Evolutionary conservation across 1,140 invertebrate genomes (phyloP), one percentile per base, ranked within the genome.

Genomic region (Sycobia sp.): DNA sequence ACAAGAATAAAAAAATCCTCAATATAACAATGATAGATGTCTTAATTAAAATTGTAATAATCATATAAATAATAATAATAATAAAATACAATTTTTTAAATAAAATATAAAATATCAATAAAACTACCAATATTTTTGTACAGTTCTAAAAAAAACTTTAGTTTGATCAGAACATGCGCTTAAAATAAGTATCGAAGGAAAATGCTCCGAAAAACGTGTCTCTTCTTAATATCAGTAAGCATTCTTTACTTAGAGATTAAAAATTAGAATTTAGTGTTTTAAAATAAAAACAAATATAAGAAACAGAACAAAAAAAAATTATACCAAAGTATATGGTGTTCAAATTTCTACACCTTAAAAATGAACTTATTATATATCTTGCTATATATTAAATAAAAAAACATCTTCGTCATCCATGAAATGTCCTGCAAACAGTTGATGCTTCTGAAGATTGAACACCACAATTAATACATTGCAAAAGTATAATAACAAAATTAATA

Each of bases 391-490:
- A n/a, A n/a, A 2, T 23, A 20, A 44, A 44, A 47, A 14, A n/a
- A 11, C 18, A 51, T 1, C 18, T 36, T 9, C 16, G 22, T 22
- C 10, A 27, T 51, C 0, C 1, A 51, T 14, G 49, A 51, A 5
- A 22, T n/a, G 36, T 59, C 11, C 23, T 59, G 16, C 4, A 58
- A 47, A 22, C 22, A 14, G n/a, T 39, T 59, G 39, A 36, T 14
- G 43, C 47, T 51, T n/a, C n/a, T 34, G 39, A 60, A 32, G 49
- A 41, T 25, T 49, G 44, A 59, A 49, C n/a, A 49, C 44, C 44
- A 27, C 10, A 34, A 36, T 13, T 1, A 36, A 13, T 36, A 43
- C 4, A 29, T 22, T 29, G 41, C 8, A 41, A 20, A 51, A 32
- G 34, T 23, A 43, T 23, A 51, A 51, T 7, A 32, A 29, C 14